These are phyloP conservation scores for Malurus leucopterus DNA, from an alignment of 2,797 vertebrate species.

Conservation along the genomic window DNA sequence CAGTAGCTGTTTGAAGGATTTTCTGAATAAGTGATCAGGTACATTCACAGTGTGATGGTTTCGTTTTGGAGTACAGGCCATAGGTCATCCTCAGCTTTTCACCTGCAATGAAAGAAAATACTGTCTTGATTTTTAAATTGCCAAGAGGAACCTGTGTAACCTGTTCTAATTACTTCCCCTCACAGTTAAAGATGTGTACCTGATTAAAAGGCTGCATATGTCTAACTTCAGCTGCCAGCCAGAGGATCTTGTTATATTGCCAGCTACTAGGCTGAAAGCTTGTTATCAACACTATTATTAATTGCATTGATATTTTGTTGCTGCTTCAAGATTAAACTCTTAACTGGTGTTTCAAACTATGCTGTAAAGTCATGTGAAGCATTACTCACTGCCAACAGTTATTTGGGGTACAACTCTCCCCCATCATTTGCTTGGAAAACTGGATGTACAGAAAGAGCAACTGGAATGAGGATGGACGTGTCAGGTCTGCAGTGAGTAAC, in stretches of 20 bases:
- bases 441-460: neutral
- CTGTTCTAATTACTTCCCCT: constrained; percentile 5
- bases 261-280: neutral
- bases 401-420: neutral
- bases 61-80: neutral
- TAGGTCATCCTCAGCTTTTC: neutral
- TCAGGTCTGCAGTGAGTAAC: neutral
- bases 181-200: neutral
- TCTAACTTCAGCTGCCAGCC: neutral
- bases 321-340: neutral
- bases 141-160: neutral
- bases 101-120: neutral
- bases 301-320: neutral
- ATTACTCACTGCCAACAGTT: neutral
- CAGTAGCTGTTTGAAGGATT: neutral
- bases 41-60: neutral
- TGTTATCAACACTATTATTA: neutral
- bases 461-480: neutral
- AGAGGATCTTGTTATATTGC: neutral
- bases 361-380: neutral
- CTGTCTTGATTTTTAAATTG: neutral
- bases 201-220: neutral
- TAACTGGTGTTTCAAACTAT: neutral
- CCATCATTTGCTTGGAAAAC: neutral
- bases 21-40: neutral